A percentile compares a stretch with the other conserved stretches of the same genome.
Conservation (phyloP, 2,888 invertebrate genomes). For the Oscheius sp. region DNA sequence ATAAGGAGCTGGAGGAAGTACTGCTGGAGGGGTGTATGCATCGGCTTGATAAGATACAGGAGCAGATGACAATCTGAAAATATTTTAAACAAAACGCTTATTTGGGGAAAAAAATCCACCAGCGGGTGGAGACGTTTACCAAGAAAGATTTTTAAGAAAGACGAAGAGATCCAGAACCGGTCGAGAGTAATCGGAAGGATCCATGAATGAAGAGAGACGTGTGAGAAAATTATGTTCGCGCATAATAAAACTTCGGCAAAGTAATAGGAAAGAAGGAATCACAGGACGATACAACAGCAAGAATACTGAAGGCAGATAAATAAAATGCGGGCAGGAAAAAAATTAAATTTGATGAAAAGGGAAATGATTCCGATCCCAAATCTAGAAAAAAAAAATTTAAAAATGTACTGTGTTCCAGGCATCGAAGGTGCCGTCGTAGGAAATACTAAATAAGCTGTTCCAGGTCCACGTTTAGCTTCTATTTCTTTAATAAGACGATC, state of each 20-base stretch:
- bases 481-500: constrained; percentile 67
- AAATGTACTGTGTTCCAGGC: constrained; percentile 27
- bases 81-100: not conserved
- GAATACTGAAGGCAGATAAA: not conserved
- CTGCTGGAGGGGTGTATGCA: constrained; percentile 12
- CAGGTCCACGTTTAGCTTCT: constrained; percentile 41
- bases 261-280: not conserved
- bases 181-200: too few species aligned
- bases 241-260: not conserved
- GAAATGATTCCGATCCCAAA: not conserved
- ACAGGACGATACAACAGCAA: constrained; percentile 10
- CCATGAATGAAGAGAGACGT: too few species aligned
- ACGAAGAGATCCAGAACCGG: not conserved
- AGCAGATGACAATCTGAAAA: constrained; percentile 49
- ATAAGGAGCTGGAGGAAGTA: constrained; percentile 20
- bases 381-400: constrained; percentile 2
- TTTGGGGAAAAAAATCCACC: constrained; percentile 15
- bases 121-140: constrained; percentile 7
- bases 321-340: not conserved
- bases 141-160: constrained; percentile 11
- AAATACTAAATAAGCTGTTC: constrained; percentile 21
- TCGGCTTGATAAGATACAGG: constrained; percentile 47
- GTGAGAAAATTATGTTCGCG: not conserved
- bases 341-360: not conserved
- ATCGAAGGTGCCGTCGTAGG: constrained; percentile 6